phyloP scores from a whole-genome alignment of 23 tunicate species.

The Halocynthia aurantium region DNA sequence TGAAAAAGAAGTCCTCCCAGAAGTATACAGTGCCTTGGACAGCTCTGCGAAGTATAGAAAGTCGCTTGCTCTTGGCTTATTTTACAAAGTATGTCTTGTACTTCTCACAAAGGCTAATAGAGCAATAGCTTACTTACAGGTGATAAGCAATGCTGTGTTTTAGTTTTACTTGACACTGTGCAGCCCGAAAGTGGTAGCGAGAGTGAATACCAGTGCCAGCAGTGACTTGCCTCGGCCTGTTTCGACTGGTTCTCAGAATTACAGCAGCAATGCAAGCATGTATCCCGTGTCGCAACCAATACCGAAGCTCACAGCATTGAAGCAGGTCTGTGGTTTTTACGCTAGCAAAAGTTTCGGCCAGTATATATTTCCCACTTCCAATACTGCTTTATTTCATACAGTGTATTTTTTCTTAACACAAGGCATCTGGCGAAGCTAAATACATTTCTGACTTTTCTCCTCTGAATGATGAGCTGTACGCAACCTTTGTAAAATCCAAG shows the following conservation, averaged over 20 bases:
- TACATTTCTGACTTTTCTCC: constrained; percentile 37
- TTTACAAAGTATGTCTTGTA: constrained; percentile 54
- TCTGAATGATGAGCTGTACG: constrained; percentile 34
- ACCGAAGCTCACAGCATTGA: constrained; percentile 50
- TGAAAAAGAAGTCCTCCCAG: constrained; percentile 36
- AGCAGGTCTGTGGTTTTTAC: constrained; percentile 31
- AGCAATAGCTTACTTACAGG: background rate
- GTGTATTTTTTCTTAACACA: background rate
- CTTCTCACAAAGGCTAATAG: background rate
- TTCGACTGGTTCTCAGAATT: constrained; percentile 49
- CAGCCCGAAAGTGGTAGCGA: constrained; percentile 27
- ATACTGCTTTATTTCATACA: background rate
- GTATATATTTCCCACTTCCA: no score
- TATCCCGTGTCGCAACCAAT: constrained; percentile 71
- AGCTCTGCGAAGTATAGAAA: constrained; percentile 25
- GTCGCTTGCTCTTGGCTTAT: constrained; percentile 40
- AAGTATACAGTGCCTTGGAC: constrained; percentile 23
- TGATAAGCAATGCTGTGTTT: constrained; percentile 13
- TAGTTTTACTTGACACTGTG: constrained; percentile 49
- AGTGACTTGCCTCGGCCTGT: constrained; percentile 36
- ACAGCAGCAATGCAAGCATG: constrained; percentile 40
- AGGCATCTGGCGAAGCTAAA: constrained; percentile 48
- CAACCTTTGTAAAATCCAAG: constrained; percentile 41
- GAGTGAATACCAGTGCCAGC: constrained; percentile 26
- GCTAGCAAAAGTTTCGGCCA: no score